phyloP scores from a whole-genome alignment of 2,888 invertebrate genomes.

The Charanyca ferruginea region DNA sequence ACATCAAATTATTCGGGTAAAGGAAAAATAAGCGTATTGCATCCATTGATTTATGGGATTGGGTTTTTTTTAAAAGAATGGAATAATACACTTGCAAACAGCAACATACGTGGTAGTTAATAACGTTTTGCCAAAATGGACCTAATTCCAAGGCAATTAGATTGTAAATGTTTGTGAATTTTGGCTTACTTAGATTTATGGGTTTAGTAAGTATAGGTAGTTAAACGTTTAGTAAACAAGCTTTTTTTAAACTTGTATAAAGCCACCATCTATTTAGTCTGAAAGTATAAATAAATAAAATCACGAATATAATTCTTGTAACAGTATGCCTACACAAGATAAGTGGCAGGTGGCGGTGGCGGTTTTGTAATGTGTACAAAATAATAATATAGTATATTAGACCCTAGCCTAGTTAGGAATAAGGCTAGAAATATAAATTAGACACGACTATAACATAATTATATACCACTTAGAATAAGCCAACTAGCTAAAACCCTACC shows the following conservation, averaged over 20 bases:
- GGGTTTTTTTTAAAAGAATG: conserved; percentile 1
- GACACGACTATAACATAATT: neutral
- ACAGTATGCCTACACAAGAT: too few species aligned
- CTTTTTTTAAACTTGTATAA: too few species aligned
- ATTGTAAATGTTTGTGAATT: neutral
- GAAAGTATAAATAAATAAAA: too few species aligned
- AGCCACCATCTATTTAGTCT: too few species aligned
- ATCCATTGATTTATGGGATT: conserved; percentile 29
- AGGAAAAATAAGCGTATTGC: conserved; percentile 38
- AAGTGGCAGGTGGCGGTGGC: too few species aligned
- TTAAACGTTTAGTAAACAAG: too few species aligned
- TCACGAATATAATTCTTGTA: too few species aligned
- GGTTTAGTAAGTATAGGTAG: too few species aligned
- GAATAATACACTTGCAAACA: neutral
- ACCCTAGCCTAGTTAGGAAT: neutral
- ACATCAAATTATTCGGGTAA: conserved; percentile 50
- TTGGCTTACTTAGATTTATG: too few species aligned
- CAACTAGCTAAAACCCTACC: conserved; percentile 21
- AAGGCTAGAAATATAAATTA: neutral
- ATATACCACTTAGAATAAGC: conserved; percentile 16
- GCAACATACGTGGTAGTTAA: neutral
- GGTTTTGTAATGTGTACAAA: too few species aligned
- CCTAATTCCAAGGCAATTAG: neutral
- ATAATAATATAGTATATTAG: too few species aligned
- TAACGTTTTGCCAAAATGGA: neutral